These are phyloP conservation scores for Atrina japonica DNA, from an alignment of 2,888 invertebrate species.

Conservation along the genomic window DNA sequence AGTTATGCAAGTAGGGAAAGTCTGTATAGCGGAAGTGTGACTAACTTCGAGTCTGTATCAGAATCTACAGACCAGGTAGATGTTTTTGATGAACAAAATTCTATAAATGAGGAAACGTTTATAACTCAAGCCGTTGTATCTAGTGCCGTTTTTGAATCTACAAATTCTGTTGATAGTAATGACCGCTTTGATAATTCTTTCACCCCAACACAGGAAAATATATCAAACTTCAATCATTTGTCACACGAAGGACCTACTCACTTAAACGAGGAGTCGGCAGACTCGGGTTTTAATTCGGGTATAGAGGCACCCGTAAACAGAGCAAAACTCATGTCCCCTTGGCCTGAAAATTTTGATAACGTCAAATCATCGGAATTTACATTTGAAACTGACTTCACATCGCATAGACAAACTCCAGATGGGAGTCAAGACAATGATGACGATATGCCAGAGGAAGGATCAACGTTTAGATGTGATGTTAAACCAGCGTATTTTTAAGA, in stretches of 20 bases:
- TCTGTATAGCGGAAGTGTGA: slow-evolving; percentile 52
- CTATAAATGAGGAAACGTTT: slow-evolving; percentile 49
- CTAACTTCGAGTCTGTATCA: slow-evolving; percentile 23
- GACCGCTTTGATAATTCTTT: no score
- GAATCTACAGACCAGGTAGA: slow-evolving; percentile 5
- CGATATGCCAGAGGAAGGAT: no score
- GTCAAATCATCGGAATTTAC: slow-evolving; percentile 38
- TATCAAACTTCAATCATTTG: no score
- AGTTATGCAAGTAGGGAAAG: slow-evolving; percentile 50
- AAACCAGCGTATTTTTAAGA: no score
- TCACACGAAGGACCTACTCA: no score
- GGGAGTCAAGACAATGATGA: not conserved
- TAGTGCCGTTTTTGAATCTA: not conserved
- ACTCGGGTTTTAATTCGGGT: no score
- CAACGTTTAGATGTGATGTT: no score
- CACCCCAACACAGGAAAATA: no score
- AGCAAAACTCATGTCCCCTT: slow-evolving; percentile 35
- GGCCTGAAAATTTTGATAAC: slow-evolving; percentile 49
- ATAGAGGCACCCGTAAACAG: no score
- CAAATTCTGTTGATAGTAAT: no score
- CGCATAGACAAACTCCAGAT: not conserved
- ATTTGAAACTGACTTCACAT: slow-evolving; percentile 58
- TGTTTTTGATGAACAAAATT: slow-evolving; percentile 18
- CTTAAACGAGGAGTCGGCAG: no score
- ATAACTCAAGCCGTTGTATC: slow-evolving; percentile 62